Evolutionary conservation across 2,113 vertebrate genomes (phyloP), one percentile per base, ranked within the genome.

Genomic region (Passer domesticus): DNA sequence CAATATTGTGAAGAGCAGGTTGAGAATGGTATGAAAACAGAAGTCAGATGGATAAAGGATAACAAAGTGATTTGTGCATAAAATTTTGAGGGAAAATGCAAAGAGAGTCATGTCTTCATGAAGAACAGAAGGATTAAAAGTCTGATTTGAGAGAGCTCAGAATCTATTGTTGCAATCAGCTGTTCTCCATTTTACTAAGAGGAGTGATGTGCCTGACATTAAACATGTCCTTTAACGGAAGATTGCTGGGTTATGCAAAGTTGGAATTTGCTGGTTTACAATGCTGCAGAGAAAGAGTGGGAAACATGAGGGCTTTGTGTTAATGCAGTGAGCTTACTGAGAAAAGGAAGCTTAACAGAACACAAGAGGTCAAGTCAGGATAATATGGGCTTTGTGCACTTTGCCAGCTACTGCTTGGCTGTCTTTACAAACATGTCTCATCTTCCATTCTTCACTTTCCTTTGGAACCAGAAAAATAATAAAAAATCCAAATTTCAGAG

Each of bases 141-240:
- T 55, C 15, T 39, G 21, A 11, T 46, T 59, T 69, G 9, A 44
- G 12, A 55, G 14, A 37, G 3, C 27, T 88, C 83, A 78, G 73
- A 68, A 87, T 55, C 15, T 4, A 10, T 27, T 56, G 10, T 11
- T 46, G 13, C 15, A 67, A 41, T 41, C 13, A 35, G 33, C 17
- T 67, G 15, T 3, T 88, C 58, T 82, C 28, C 6, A 24, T 62
- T 84, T 66, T 69, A 43, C 25, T 72, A 70, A 66, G 23, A 2
- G 0, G 46, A 63, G 30, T 7, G 73, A 39, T 0, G 0, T 66
- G 28, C 13, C 18, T 12, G 44, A 9, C 19, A 55, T 14, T 31
- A 22, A 72, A 39, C 1, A 21, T 72, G 59, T 87, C 62, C 41
- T 83, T 39, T 79, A 44, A n/a, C 13, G 37, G 18, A 52, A 87